These are phyloP conservation scores for Ginglymostoma cirratum DNA, from an alignment of 2,113 vertebrate genomes.

Conservation along the genomic window DNA sequence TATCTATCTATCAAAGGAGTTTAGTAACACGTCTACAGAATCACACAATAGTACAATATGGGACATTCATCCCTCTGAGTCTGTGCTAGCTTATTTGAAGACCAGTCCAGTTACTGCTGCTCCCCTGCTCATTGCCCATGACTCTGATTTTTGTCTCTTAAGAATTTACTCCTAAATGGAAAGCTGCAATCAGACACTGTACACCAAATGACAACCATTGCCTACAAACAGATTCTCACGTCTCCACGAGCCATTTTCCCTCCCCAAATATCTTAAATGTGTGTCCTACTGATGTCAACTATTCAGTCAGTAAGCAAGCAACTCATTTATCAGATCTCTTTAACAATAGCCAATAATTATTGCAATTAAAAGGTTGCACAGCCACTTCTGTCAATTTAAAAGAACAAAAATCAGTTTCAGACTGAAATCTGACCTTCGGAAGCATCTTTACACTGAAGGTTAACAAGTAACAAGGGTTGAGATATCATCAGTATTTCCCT, in stretches of 20 bases:
- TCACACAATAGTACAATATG: neutral
- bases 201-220: neutral
- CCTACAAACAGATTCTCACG: neutral
- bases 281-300: neutral
- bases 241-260: neutral
- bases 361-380: neutral
- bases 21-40: neutral
- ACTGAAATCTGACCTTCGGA: neutral
- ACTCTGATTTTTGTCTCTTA: neutral
- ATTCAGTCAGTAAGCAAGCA: neutral
- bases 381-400: neutral
- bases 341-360: neutral
- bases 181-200: neutral
- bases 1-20: neutral
- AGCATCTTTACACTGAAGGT: neutral
- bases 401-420: neutral
- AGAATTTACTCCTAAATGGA: neutral
- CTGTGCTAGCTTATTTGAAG: neutral
- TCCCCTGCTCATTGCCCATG: neutral
- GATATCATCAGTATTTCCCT: neutral
- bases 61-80: neutral
- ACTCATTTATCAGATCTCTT: neutral
- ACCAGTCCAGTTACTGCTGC: neutral
- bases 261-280: neutral
- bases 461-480: too few species aligned